phyloP scores from a whole-genome alignment of 1,140 invertebrate genomes.

The Panagrolaimus sp. region DNA sequence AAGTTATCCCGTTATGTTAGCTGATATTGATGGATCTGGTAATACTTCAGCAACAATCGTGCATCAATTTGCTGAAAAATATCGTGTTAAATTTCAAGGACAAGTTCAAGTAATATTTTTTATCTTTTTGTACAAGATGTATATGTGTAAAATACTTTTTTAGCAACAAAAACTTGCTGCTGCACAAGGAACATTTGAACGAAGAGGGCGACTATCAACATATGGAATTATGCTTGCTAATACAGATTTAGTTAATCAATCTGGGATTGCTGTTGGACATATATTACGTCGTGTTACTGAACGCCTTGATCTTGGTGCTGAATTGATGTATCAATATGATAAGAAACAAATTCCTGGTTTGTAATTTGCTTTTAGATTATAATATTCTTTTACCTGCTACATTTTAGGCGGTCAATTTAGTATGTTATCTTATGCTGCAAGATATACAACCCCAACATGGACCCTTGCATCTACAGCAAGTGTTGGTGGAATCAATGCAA shows the following conservation, averaged over 20 bases:
- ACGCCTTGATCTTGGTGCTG: constrained; percentile 77
- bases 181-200: constrained; percentile 79
- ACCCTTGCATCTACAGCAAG: constrained; percentile 69
- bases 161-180: constrained; percentile 78
- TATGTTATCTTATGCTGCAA: constrained; percentile 76
- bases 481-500: constrained; percentile 75
- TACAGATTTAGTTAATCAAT: constrained; percentile 77
- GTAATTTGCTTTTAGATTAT: too few relatives aligned
- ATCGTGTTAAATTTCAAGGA: constrained; percentile 78
- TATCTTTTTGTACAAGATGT: too few relatives aligned
- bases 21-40: constrained; percentile 88
- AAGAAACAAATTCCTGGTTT: constrained; percentile 75
- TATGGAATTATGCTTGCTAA: constrained; percentile 80
- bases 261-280: constrained; percentile 74
- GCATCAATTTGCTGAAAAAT: constrained; percentile 75
- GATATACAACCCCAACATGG: constrained; percentile 66
- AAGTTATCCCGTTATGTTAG: constrained; percentile 88
- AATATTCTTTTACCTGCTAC: background rate
- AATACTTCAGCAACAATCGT: constrained; percentile 93
- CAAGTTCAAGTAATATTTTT: constrained; percentile 75
- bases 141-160: too few relatives aligned
- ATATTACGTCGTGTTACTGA: constrained; percentile 81
- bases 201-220: constrained; percentile 78
- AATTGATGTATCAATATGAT: constrained; percentile 79
- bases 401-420: constrained; percentile 70